Base-by-base conservation (phyloP, 1,140 invertebrate species). In the Stegodyphus dumicola region DNA sequence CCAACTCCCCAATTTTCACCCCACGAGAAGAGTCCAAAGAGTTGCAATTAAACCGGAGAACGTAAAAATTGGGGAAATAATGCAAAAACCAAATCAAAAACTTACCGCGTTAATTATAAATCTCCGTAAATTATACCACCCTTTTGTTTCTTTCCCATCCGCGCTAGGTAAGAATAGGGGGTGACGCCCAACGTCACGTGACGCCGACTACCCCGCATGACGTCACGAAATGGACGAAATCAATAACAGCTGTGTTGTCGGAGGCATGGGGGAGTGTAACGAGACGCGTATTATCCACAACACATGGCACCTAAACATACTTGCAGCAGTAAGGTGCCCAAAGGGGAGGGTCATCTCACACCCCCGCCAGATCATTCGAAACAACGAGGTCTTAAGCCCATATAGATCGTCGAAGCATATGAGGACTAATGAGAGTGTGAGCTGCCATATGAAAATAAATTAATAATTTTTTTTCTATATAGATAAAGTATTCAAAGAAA, bases 101-200 rank as follows among this genome's bases (percentile, higher is more conserved):
- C 74, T 76, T 65, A 15, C 70, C 81, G 81, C 81, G 81, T 85
- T 85, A 85, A 85, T 85, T 85, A 85, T 85, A 85, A 85, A 85
- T 85, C 81, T 85, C 64, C 81, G 81, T 69, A 85, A 85, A 85
- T 85, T 85, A 85, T 66, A 85, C 81, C 81, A 85, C 81, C 81
- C 81, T 85, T 85, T 85, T 73, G 76, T 85, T 76, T 74, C 81
- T 85, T 77, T 54, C 75, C 56, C 64, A 54, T 75, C 71, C 51
- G 60, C 51, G 70, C 15, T 64, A 48, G 51, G 67, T 74, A 83
- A 85, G 60, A 76, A 85, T 69, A 13, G 17, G 73, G 81, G 81
- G 64, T 85, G 74, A 85, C 81, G 81, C 81, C 81, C 81, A 85
- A 85, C 64, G 51, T 85, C 81, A 85, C 81, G 81, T 60, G 56